These are phyloP conservation scores for Colletes gigas DNA, from an alignment of 1,140 invertebrate genomes.

Conservation along the genomic window DNA sequence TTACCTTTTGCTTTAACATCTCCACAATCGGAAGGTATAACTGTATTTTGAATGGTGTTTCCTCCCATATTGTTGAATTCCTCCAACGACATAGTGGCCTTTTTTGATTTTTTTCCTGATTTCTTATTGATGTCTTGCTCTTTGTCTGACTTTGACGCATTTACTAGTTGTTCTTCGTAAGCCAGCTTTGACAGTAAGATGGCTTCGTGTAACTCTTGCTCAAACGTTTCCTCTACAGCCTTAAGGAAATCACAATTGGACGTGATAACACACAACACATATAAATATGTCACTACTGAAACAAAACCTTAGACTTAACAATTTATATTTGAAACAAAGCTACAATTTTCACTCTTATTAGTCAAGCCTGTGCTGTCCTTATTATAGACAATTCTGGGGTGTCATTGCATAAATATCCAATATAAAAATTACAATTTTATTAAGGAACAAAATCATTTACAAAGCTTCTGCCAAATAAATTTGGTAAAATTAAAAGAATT, in stretches of 20 bases:
- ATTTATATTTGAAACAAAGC: constrained; percentile 21
- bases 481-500: neutral
- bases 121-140: constrained; percentile 76
- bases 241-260: constrained; percentile 63
- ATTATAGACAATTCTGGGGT: constrained; percentile 1
- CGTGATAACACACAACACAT: constrained; percentile 52
- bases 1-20: constrained; percentile 67
- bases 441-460: neutral
- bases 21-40: constrained; percentile 28
- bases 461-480: constrained; percentile 16
- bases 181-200: constrained; percentile 84
- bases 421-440: neutral
- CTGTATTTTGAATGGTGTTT: constrained; percentile 34
- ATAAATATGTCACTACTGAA: constrained; percentile 66
- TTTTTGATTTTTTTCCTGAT: constrained; percentile 82
- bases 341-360: constrained; percentile 35
- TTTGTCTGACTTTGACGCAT: constrained; percentile 70
- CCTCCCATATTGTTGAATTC: constrained; percentile 82
- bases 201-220: constrained; percentile 83
- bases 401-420: constrained; percentile 2
- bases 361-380: constrained; percentile 13
- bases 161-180: constrained; percentile 81
- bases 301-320: constrained; percentile 53
- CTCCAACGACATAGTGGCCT: constrained; percentile 83
- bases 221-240: constrained; percentile 82